Conservation (phyloP, 2,888 invertebrate species). For the Thecocarcelia acutangulata region DNA sequence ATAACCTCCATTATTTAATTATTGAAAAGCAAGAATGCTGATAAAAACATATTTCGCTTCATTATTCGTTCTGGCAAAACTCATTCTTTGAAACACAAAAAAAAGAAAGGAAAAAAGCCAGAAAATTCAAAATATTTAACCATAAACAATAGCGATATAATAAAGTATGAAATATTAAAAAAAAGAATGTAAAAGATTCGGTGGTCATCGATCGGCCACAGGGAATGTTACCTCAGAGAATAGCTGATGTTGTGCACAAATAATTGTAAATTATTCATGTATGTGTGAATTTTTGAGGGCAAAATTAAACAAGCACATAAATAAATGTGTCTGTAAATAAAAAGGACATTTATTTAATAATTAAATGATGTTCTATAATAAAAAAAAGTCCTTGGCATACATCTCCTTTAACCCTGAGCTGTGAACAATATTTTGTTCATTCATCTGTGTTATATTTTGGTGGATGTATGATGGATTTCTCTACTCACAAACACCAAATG, state of each 20-base stretch:
- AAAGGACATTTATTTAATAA: slow-evolving; percentile 34
- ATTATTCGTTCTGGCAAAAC: no score
- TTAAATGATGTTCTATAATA: slow-evolving; percentile 37
- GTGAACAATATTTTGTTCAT: slow-evolving; percentile 22
- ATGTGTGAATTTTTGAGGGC: no score
- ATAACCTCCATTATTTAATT: no score
- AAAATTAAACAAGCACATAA: not conserved
- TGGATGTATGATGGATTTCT: slow-evolving; percentile 20
- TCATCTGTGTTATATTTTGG: not conserved
- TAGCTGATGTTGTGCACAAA: not conserved
- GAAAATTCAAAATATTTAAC: no score
- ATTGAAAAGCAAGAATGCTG: no score
- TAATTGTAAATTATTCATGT: slow-evolving; percentile 2
- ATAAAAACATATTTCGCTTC: no score
- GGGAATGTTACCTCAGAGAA: slow-evolving; percentile 7
- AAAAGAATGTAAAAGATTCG: no score
- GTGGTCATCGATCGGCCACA: slow-evolving; percentile 9
- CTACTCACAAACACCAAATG: not conserved
- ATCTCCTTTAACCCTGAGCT: slow-evolving; percentile 54
- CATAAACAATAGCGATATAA: no score
- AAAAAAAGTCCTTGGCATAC: slow-evolving; percentile 61
- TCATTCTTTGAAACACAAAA: no score
- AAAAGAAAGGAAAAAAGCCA: no score
- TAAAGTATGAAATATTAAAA: no score
- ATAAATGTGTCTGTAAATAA: not conserved